These are phyloP conservation scores for Ellobius talpinus DNA, from an alignment of 2,113 vertebrate species.

Conservation along the genomic window DNA sequence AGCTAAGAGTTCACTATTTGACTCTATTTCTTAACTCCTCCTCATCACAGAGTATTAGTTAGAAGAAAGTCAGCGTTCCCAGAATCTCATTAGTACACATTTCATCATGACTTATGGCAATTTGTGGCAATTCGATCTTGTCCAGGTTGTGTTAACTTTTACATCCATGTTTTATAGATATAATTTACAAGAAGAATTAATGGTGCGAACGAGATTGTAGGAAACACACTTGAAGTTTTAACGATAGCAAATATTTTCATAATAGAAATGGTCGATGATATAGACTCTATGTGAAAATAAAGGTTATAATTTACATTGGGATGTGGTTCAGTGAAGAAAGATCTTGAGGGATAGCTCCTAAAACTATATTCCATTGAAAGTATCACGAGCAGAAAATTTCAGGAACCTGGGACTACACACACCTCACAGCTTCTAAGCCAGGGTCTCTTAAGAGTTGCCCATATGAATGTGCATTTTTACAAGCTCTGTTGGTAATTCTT, in stretches of 20 bases:
- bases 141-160: slow-evolving; percentile 62
- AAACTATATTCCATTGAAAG: not conserved
- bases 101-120: slow-evolving; percentile 39
- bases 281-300: slow-evolving; percentile 33
- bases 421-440: not conserved
- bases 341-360: not conserved
- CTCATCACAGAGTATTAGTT: slow-evolving; percentile 46
- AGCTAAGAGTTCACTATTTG: slow-evolving; percentile 53
- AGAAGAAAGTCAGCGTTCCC: slow-evolving; percentile 40
- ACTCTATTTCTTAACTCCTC: slow-evolving; percentile 34
- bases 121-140: slow-evolving; percentile 39
- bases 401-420: not conserved
- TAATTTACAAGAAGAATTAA: slow-evolving; percentile 60
- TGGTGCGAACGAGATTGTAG: slow-evolving; percentile 1
- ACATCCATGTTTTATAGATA: slow-evolving; percentile 61
- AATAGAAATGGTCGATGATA: not conserved
- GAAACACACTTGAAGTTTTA: slow-evolving; percentile 38
- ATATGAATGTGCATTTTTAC: not conserved
- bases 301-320: slow-evolving; percentile 6
- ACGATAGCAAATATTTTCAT: slow-evolving; percentile 50
- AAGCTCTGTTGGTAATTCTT: not conserved
- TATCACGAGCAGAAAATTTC: not conserved
- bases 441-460: not conserved
- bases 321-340: not conserved
- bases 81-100: slow-evolving; percentile 66